Base-by-base conservation (phyloP, 2,797 vertebrate genomes). In the Amniataba percoides region DNA sequence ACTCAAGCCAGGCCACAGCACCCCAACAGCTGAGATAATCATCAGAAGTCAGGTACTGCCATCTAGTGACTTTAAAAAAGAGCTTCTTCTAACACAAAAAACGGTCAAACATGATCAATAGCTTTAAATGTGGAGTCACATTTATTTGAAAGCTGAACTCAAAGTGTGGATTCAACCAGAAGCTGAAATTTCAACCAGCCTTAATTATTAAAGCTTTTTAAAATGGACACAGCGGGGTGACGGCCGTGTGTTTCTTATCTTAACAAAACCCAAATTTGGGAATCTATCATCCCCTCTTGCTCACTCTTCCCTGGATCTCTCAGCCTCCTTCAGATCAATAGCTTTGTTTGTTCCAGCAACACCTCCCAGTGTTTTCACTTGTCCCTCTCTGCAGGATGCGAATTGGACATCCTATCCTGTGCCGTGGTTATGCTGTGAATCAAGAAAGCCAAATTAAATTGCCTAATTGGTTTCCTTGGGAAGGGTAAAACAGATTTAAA, bases 381-480 rank as follows among this genome's bases (percentile, higher is more conserved):
- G 90, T 93, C 87, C 87, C 77, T 85, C 89, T 80, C 87, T 63
- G 81, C 89, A 75, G 81, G 91, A 91, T 77, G 87, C 70, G 81
- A 87, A 93, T 94, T 93, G 83, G 87, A 87, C 85, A 77, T 89
- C 86, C 86, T 67, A 63, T 87, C 81, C 80, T 88, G 88, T 45
- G 74, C 79, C 15, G 76, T 61, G 82, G 80, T 82, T 91, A 84
- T 87, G 86, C 87, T 88, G 87, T 87, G 90, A 93, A 91, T 94
- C 81, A 93, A 89, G 92, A 94, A 92, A 89, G 88, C 81, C 80
- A 94, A 94, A 95, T 95, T 94, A 92, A 92, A 95, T 94, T 82
- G 88, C 88, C 90, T 95, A 94, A 95, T 95, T 95, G 94, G 93
- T 93, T 95, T 95, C 93, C 82, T 87, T 93, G 93, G 91, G 93